Base-by-base conservation (phyloP, 1,140 invertebrate genomes). In the Bombyx mandarina region DNA sequence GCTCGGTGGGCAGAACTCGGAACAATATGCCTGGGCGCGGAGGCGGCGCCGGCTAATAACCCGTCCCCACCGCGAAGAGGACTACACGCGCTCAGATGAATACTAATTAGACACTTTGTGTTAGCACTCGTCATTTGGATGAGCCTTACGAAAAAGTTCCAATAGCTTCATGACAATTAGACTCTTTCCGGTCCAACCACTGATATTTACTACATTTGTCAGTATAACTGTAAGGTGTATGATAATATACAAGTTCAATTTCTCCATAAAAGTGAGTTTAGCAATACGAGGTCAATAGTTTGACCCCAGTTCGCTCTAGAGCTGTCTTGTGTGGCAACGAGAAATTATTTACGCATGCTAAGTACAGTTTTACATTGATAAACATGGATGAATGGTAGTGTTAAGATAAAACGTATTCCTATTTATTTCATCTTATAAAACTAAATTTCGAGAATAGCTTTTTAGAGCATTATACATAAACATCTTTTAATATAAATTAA, bases 11-110 rank as follows among this genome's bases (percentile, higher is more conserved):
- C 82, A 79, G 75, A 72, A 71, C 79, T 83, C 84, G 78, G 78
- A 77, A 87, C 84, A 87, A 80, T 87, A 87, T 87, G 84, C 74
- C 78, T 79, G 71, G 77, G 79, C 81, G 84, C 82, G 82, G 82
- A 87, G 84, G 84, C 84, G 84, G 77, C 82, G 73, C 74, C 78
- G 81, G 81, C 84, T 87, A 85, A 78, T 87, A 87, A 87, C 84
- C 82, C 82, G 84, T 87, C 84, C 84, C 84, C 84, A 87, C 84
- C 84, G 81, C 82, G 74, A 68, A 67, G 77, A 84, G 80, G 73
- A 80, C 79, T 82, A 75, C 77, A 85, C 81, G 78, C 81, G 82
- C 81, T 79, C 78, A 84, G 79, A 87, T 87, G 84, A 87, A 87
- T 87, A 87, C 81, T 84, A 86, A 87, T 87, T 84, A 87, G 82